These are phyloP conservation scores for Gadus chalcogrammus DNA, from an alignment of 2,113 vertebrate species.

Conservation along the genomic window DNA sequence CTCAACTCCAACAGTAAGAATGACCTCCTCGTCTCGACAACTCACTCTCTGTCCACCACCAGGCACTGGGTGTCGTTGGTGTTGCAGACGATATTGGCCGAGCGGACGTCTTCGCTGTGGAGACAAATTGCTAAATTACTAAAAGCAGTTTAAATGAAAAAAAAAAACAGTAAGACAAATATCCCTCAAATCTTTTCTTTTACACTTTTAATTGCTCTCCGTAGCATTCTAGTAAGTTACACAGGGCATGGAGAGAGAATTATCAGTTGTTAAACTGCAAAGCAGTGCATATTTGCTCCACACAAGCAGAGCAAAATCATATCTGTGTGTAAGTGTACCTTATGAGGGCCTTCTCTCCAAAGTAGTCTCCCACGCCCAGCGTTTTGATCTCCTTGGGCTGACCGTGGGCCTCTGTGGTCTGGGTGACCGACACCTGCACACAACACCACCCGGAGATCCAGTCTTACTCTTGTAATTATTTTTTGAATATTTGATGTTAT, in stretches of 20 bases:
- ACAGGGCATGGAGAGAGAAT: too few relatives aligned
- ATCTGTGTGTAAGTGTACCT: constrained; percentile 67
- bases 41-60: constrained; percentile 92
- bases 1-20: not conserved
- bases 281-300: too few relatives aligned
- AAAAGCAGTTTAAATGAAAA: too few relatives aligned
- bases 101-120: constrained; percentile 88
- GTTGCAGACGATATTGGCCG: constrained; percentile 87
- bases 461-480: not conserved
- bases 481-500: too few relatives aligned
- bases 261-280: too few relatives aligned
- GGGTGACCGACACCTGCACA: constrained; percentile 85
- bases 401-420: constrained; percentile 77
- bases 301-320: too few relatives aligned
- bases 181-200: too few relatives aligned
- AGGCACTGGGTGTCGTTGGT: constrained; percentile 87
- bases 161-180: too few relatives aligned
- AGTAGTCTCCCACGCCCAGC: constrained; percentile 87
- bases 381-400: constrained; percentile 88
- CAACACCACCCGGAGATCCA: not conserved
- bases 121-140: constrained; percentile 22
- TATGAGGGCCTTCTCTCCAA: constrained; percentile 93
- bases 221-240: too few relatives aligned
- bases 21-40: constrained; percentile 30
- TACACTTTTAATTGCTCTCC: too few relatives aligned